Conservation (phyloP, 2,113 vertebrate species). For the Malurus melanocephalus region DNA sequence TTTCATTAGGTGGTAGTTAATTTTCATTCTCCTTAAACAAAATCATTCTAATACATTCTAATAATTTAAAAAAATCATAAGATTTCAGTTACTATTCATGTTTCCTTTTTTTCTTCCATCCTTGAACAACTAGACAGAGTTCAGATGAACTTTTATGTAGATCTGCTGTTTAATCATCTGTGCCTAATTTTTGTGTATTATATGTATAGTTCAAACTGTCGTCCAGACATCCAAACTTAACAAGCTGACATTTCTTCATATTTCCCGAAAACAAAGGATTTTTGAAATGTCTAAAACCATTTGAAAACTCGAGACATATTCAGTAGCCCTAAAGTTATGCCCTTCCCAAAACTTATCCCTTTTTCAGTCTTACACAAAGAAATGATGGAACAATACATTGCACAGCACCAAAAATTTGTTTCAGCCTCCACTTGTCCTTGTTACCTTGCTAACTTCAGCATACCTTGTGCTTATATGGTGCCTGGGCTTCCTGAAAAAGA, state of each 20-base stretch:
- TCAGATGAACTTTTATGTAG: background rate
- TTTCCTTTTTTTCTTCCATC: background rate
- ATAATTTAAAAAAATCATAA: background rate
- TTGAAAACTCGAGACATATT: background rate
- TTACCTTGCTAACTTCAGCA: background rate
- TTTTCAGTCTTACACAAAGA: background rate
- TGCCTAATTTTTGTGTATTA: background rate
- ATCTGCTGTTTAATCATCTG: background rate
- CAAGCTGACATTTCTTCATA: background rate
- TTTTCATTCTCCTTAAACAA: background rate
- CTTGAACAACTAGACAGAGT: background rate
- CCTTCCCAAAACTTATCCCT: background rate
- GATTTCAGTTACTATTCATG: background rate
- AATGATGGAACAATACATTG: background rate
- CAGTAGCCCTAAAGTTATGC: background rate
- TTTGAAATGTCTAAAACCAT: background rate
- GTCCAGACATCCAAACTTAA: background rate
- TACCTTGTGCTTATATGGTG: fast-evolving
- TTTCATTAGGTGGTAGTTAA: background rate
- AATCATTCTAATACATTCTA: background rate
- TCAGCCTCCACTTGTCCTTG: background rate
- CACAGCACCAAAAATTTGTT: background rate
- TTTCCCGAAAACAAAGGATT: background rate
- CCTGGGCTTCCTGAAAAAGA: background rate
- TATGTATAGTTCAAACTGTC: background rate